Base-by-base conservation (phyloP, 2,888 invertebrate genomes). In the Coecobrya sp. region DNA sequence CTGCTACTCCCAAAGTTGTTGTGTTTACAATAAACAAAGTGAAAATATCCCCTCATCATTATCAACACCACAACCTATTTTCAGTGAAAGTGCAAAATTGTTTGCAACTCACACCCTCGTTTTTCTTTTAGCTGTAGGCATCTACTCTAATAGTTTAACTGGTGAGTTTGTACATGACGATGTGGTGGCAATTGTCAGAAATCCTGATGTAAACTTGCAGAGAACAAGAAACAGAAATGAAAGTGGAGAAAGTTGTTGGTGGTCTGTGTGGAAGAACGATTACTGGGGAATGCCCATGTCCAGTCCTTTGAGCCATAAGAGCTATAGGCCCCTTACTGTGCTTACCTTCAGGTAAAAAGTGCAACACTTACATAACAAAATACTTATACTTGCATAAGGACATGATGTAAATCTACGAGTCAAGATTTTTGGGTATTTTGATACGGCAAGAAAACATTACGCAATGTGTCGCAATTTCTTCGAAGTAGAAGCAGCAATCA, bases 261-360 rank as follows among this genome's bases (percentile, higher is more conserved):
- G 96, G 93, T 96, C 96, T 95, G 96, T 97, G 95, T 97, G 98
- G 95, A 96, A 96, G 95, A 97, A 98, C 95, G 98, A 98, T 96
- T 98, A 98, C 96, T 98, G 98, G 98, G 98, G 98, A n/a, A 97
- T 97, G 89, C 97, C 98, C 36, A 98, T 98, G 97, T 96, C 97
- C n/a, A 97, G 98, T 95, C 96, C 97, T 82, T 96, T 96, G 95
- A 98, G 98, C 95, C 98, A 98, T 96, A 98, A 98, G 96, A 98
- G 98, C 86, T 98, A 98, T 96, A 96, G 98, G 94, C 98, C 98
- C 45, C 96, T 98, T 94, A 98, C 98, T 13, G 97, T 97, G 76
- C 96, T 98, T 81, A 97, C 98, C 5, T 98, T 98, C 96, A 97
- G 98, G 98, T 98, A 96, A 97, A n/a, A n/a, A n/a, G n/a, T n/a